A percentile compares a stretch with the other conserved stretches of the same genome.
phyloP scores from a whole-genome alignment of 2,113 vertebrate genomes.

The Nettapus auritus region DNA sequence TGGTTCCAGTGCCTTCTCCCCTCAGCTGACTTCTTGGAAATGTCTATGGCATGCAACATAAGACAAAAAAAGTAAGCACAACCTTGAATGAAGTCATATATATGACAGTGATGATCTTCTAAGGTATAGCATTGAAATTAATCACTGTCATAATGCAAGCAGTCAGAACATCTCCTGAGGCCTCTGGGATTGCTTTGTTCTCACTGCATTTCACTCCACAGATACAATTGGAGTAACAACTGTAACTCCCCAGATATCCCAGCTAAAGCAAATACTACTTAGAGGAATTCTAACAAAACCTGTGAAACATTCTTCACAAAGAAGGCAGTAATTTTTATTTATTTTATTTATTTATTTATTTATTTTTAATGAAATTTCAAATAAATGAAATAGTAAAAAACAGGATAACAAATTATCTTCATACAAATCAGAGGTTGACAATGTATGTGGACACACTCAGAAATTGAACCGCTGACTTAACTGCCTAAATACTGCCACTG shows the following conservation, averaged over 20 bases:
- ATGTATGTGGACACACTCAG: not conserved
- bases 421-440: not conserved
- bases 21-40: not conserved
- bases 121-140: not conserved
- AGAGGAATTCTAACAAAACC: not conserved
- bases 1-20: not conserved
- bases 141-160: not conserved
- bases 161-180: not conserved
- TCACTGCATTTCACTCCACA: not conserved
- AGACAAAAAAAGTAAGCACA: not conserved
- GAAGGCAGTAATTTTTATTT: not conserved
- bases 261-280: not conserved
- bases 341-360: not conserved
- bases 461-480: not conserved
- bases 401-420: not conserved
- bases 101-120: not conserved
- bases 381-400: not conserved
- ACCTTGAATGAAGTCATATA: not conserved
- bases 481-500: not conserved
- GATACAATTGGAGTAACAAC: not conserved
- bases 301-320: not conserved
- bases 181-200: not conserved
- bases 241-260: not conserved
- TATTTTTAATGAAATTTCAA: not conserved
- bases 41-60: not conserved